Evolutionary conservation across 2,888 invertebrate species (phyloP), one percentile per base, ranked within the genome.

Genomic region (Acronicta aceris): DNA sequence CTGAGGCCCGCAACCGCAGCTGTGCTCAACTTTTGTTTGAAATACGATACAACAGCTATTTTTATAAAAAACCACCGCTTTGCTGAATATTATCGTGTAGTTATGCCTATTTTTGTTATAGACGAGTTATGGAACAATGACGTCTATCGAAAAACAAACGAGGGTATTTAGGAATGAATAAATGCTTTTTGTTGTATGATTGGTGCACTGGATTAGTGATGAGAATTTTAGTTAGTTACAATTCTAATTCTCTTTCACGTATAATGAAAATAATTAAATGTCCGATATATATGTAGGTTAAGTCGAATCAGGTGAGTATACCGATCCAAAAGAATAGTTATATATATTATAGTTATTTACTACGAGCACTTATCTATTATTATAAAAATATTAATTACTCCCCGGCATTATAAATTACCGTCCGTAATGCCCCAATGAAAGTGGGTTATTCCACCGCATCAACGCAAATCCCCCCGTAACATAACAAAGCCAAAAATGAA

Each of bases 11-110:
- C 40, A 53, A 66, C 57, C 68, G 49, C 71, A 65, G 71, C 68
- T 73, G 76, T 45, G 71, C 25, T 15, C 67, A 68, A 74, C 62
- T 76, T 71, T 69, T 57, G 61, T 63, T 65, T 65, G 65, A 71
- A 71, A 68, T 71, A 74, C 62, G 62, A 68, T 54, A 71, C 75
- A 65, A 53, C 63, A 41, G 50, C 48, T 58, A 62, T 63, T 64
- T 71, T 65, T 64, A 54, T 51, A 41, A 8, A n/a, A 51, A 56
- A 59, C 33, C 16, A 27, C 25, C 25, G 52, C 52, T 57, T 59
- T 33, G 15, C 42, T 57, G 27, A 45, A 53, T 64, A 62, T 64
- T 59, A 63, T 61, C 62, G 48, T 46, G 52, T 47, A 48, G 41
- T 25, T 50, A 10, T 15, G 36, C 17, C 43, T 27, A 55, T 36